Evolutionary conservation across 1,140 invertebrate species (phyloP).

Genomic region (Zaprionus davidi): DNA sequence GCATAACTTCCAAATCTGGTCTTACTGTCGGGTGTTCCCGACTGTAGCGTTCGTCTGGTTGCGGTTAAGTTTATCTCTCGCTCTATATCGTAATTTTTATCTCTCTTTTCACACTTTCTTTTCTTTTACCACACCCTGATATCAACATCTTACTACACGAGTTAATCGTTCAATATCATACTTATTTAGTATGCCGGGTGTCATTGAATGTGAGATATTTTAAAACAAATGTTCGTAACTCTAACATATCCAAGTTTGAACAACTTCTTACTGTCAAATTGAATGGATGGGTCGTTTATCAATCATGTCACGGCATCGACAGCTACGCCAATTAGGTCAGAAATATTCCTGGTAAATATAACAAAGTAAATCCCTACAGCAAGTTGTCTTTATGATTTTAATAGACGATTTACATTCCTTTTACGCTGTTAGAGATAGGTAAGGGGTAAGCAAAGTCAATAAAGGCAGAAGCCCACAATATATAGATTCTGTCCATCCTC

Average conservation of each 20-base stretch:
- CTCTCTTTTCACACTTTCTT: too few species aligned
- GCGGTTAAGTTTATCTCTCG: too few species aligned
- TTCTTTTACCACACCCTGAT: too few species aligned
- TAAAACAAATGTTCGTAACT: too few species aligned
- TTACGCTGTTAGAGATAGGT: neutral
- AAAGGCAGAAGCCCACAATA: neutral
- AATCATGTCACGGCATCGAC: neutral
- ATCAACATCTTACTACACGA: too few species aligned
- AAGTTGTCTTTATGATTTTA: neutral
- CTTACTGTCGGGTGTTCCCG: too few species aligned
- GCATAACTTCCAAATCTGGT: too few species aligned
- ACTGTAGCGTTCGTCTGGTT: too few species aligned
- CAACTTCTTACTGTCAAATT: neutral
- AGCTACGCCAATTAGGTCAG: neutral
- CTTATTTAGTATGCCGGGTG: neutral
- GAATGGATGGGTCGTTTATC: neutral
- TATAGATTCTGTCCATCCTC: neutral
- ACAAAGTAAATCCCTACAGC: neutral
- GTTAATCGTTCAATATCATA: too few species aligned
- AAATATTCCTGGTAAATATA: conserved; percentile 25
- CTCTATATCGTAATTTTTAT: too few species aligned
- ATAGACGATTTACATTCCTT: conserved; percentile 20
- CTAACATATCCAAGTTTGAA: too few species aligned
- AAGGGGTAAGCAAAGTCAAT: neutral
- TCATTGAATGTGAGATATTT: neutral